phyloP scores from a whole-genome alignment of 2,888 invertebrate species.

The Drosophila borborema region DNA sequence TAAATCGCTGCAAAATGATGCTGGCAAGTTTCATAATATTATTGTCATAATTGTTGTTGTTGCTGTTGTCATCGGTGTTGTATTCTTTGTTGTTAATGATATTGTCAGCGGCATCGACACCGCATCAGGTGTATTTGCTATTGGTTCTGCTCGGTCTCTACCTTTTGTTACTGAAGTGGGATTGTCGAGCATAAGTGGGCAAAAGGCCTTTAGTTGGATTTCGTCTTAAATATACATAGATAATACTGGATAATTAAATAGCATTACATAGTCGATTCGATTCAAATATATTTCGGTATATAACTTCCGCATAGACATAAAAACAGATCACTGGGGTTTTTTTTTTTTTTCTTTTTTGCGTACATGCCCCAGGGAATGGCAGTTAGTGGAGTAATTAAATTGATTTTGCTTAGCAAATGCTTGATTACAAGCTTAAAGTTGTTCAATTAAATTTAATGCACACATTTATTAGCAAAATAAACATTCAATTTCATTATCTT shows the following conservation, averaged over 20 bases:
- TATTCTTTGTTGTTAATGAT: conserved; percentile 73
- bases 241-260: conserved; percentile 66
- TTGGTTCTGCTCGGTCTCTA: conserved; percentile 47
- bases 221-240: conserved; percentile 45
- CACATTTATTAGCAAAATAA: conserved; percentile 51
- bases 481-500: conserved; percentile 50
- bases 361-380: background rate
- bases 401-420: conserved; percentile 30
- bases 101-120: conserved; percentile 64
- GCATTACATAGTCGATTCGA: conserved; percentile 60
- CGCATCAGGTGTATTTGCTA: conserved; percentile 56
- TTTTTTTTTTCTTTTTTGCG: background rate
- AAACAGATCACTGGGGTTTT: conserved; percentile 60
- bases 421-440: conserved; percentile 30
- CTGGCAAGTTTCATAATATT: conserved; percentile 38
- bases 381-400: conserved; percentile 30
- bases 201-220: conserved; percentile 20
- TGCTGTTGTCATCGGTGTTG: conserved; percentile 19
- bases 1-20: conserved; percentile 73
- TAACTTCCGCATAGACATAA: conserved; percentile 48
- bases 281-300: conserved; percentile 22
- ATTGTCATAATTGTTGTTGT: conserved; percentile 43
- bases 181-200: conserved; percentile 27
- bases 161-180: conserved; percentile 38
- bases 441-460: conserved; percentile 51